A percentile compares a stretch with the other conserved stretches of the same genome.
These are phyloP conservation scores for Eleutherodactylus coqui DNA, from an alignment of 2,797 vertebrate genomes.

Conservation along the genomic window DNA sequence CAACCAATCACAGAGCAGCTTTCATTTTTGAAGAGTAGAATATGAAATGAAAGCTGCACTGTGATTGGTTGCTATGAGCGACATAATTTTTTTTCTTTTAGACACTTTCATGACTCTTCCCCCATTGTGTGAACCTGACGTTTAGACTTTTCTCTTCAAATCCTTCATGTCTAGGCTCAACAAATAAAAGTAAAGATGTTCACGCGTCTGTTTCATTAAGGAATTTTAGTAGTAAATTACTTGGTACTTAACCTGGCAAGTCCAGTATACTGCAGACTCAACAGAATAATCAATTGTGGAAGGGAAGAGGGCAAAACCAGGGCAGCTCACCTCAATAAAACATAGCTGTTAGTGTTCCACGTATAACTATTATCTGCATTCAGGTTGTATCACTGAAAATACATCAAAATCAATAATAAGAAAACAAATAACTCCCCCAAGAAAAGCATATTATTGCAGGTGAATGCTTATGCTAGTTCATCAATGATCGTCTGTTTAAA, in stretches of 20 bases:
- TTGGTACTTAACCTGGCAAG: conserved; percentile 24
- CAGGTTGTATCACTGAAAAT: conserved; percentile 34
- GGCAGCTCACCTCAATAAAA: conserved; percentile 37
- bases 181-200: neutral
- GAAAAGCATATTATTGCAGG: conserved; percentile 23
- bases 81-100: no score
- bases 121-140: no score
- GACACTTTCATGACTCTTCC: no score
- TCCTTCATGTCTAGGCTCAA: neutral
- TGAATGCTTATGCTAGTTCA: conserved; percentile 4
- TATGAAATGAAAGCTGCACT: no score
- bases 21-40: no score
- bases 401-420: conserved; percentile 34
- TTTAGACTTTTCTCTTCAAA: neutral
- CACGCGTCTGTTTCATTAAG: neutral
- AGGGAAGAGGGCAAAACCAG: conserved; percentile 29
- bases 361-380: conserved; percentile 35
- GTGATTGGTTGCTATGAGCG: no score
- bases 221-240: conserved; percentile 23
- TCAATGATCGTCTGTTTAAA: conserved; percentile 4
- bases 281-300: conserved; percentile 39
- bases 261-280: conserved; percentile 10
- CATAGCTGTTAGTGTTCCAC: conserved; percentile 12
- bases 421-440: conserved; percentile 17
- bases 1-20: no score